A percentile compares a stretch with the other conserved stretches of the same genome.
These are phyloP conservation scores for Iphiclides podalirius DNA, from an alignment of 2,888 invertebrate species.

Conservation along the genomic window DNA sequence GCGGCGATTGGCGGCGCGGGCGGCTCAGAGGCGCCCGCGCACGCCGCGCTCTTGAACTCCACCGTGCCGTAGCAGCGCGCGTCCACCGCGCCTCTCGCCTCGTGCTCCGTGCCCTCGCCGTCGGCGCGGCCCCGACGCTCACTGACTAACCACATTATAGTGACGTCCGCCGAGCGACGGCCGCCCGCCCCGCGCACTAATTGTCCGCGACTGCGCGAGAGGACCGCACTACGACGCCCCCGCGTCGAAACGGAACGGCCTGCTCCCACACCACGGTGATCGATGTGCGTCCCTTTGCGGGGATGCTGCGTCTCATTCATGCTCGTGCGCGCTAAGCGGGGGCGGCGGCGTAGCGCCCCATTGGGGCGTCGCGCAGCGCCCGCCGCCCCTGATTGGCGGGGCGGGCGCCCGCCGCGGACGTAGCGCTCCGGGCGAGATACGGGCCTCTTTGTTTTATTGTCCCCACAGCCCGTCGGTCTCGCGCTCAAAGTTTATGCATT, in stretches of 20 bases:
- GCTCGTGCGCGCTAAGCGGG: constrained; percentile 38
- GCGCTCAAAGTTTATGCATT: constrained; percentile 79
- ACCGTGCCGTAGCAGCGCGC: constrained; percentile 85
- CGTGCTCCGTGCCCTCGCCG: constrained; percentile 71
- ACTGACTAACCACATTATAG: constrained; percentile 84
- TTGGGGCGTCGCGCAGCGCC: constrained; percentile 41
- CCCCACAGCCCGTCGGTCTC: constrained; percentile 77
- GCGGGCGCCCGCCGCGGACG: constrained; percentile 32
- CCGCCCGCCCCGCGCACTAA: constrained; percentile 69
- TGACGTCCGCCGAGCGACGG: constrained; percentile 69
- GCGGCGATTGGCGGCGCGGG: constrained; percentile 79
- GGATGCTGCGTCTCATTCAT: constrained; percentile 71
- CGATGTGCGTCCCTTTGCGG: constrained; percentile 69
- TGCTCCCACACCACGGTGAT: constrained; percentile 67
- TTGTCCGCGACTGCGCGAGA: constrained; percentile 78
- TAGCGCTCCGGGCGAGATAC: constrained; percentile 65
- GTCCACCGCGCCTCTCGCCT: constrained; percentile 64
- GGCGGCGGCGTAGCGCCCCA: constrained; percentile 35
- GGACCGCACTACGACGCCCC: constrained; percentile 61
- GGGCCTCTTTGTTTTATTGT: constrained; percentile 80
- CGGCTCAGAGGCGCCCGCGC: constrained; percentile 78
- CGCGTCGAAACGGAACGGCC: constrained; percentile 64
- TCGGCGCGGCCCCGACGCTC: constrained; percentile 82
- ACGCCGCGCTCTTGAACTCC: constrained; percentile 91
- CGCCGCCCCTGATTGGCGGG: constrained; percentile 34